Conservation (phyloP, 2,113 vertebrate genomes). For the Solea solea region DNA sequence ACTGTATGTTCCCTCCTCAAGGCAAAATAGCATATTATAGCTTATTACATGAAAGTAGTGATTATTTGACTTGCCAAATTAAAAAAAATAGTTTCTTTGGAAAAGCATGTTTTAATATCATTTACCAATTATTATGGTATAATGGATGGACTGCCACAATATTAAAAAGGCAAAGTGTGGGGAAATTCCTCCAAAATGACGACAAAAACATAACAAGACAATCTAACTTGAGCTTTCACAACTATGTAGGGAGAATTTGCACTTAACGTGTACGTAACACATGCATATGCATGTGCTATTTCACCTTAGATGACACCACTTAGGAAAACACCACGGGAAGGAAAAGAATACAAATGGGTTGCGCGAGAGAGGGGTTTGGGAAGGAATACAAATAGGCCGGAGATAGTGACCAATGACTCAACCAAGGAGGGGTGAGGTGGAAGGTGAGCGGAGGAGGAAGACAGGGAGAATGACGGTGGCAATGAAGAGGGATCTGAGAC, state of each 20-base stretch:
- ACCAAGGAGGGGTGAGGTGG: slow-evolving; percentile 18
- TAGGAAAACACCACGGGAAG: slow-evolving; percentile 35
- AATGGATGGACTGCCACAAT: neutral
- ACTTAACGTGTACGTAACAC: neutral
- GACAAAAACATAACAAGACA: too few relatives aligned
- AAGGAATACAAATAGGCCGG: slow-evolving; percentile 70
- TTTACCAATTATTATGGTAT: slow-evolving; percentile 5
- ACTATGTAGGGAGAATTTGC: neutral
- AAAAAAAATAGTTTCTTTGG: neutral
- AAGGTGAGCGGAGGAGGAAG: slow-evolving; percentile 34
- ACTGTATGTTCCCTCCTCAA: slow-evolving; percentile 5
- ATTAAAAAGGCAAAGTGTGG: slow-evolving; percentile 7
- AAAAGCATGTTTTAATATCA: slow-evolving; percentile 5
- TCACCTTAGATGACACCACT: slow-evolving; percentile 37
- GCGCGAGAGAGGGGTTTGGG: slow-evolving; percentile 34
- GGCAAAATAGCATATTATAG: slow-evolving; percentile 10
- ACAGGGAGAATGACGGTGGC: slow-evolving; percentile 13
- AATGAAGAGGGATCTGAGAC: slow-evolving; percentile 52
- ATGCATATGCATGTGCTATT: slow-evolving; percentile 5
- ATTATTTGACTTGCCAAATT: slow-evolving; percentile 39
- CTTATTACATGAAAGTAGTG: slow-evolving; percentile 28
- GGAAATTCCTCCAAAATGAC: slow-evolving; percentile 3
- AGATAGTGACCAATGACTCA: slow-evolving; percentile 72
- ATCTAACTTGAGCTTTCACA: too few relatives aligned
- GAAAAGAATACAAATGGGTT: slow-evolving; percentile 35